phyloP scores from a whole-genome alignment of 2,888 invertebrate species.

The Synanthedon andrenaeformis region DNA sequence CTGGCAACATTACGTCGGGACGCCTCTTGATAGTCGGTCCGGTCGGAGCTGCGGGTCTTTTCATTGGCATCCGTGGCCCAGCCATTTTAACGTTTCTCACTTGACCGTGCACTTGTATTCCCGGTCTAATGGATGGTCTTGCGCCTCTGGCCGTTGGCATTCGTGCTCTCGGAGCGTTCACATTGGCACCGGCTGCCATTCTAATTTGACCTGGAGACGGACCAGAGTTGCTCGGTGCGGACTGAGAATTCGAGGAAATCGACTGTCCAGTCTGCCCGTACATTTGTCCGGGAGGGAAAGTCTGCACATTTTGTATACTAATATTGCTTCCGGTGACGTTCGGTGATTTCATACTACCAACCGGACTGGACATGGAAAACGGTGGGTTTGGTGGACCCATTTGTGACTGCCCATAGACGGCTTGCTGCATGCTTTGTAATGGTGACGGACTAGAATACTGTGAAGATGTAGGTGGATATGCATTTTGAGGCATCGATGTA shows the following conservation, averaged over 20 bases:
- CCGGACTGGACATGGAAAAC: slow-evolving; percentile 42
- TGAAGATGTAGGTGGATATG: slow-evolving; percentile 36
- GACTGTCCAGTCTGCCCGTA: slow-evolving; percentile 23
- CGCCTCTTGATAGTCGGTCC: slow-evolving; percentile 57
- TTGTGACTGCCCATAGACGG: slow-evolving; percentile 47
- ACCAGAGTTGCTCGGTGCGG: slow-evolving; percentile 26
- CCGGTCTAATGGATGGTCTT: slow-evolving; percentile 46
- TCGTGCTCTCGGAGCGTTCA: slow-evolving; percentile 38
- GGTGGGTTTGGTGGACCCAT: slow-evolving; percentile 31
- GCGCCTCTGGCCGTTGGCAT: slow-evolving; percentile 41
- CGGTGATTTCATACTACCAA: slow-evolving; percentile 40
- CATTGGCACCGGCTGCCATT: slow-evolving; percentile 45
- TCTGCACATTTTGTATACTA: slow-evolving; percentile 57
- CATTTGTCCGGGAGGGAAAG: slow-evolving; percentile 44
- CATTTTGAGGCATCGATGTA: slow-evolving; percentile 37
- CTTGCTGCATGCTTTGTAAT: slow-evolving; percentile 58
- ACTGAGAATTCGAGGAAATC: slow-evolving; percentile 8
- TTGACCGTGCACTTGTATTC: slow-evolving; percentile 55
- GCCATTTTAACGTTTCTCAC: slow-evolving; percentile 36
- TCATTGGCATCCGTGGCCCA: slow-evolving; percentile 50
- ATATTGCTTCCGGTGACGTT: slow-evolving; percentile 22
- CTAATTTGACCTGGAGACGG: slow-evolving; percentile 43
- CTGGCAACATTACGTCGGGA: slow-evolving; percentile 75
- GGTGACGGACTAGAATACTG: slow-evolving; percentile 46
- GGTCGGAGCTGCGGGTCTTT: slow-evolving; percentile 35